These are phyloP conservation scores for Barnardius zonarius DNA, from an alignment of 2,113 vertebrate genomes.

Conservation along the genomic window DNA sequence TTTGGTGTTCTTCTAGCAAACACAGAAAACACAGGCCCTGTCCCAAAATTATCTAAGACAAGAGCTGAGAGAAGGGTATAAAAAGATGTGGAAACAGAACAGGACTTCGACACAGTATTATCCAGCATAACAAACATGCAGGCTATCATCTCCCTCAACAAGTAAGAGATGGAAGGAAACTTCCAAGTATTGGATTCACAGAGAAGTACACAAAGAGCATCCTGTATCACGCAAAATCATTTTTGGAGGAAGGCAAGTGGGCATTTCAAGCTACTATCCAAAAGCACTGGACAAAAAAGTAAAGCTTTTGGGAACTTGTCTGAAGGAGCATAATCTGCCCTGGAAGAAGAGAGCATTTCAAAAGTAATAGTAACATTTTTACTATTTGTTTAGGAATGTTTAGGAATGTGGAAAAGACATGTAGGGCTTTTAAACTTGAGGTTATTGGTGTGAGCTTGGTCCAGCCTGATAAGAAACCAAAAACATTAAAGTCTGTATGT, in stretches of 20 bases:
- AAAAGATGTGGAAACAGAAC: not conserved
- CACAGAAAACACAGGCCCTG: not conserved
- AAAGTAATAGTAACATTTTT: not conserved
- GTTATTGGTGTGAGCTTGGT: not conserved
- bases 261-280: not conserved
- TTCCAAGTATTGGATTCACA: not conserved
- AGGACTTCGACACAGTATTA: not conserved
- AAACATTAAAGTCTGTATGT: not conserved
- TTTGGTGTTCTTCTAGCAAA: not conserved
- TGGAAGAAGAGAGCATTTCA: not conserved
- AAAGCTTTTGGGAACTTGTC: not conserved
- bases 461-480: conserved; percentile 43
- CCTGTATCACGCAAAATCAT: not conserved
- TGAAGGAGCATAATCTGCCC: not conserved
- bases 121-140: not conserved
- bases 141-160: not conserved
- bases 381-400: not conserved
- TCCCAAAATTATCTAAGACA: not conserved
- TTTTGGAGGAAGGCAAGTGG: not conserved
- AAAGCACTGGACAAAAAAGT: not conserved
- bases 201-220: not conserved
- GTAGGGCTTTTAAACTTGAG: not conserved
- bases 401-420: conserved; percentile 31
- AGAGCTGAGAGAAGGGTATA: not conserved
- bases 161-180: not conserved